Conservation (phyloP, 2,113 vertebrate genomes). For the Ictidomys tridecemlineatus region DNA sequence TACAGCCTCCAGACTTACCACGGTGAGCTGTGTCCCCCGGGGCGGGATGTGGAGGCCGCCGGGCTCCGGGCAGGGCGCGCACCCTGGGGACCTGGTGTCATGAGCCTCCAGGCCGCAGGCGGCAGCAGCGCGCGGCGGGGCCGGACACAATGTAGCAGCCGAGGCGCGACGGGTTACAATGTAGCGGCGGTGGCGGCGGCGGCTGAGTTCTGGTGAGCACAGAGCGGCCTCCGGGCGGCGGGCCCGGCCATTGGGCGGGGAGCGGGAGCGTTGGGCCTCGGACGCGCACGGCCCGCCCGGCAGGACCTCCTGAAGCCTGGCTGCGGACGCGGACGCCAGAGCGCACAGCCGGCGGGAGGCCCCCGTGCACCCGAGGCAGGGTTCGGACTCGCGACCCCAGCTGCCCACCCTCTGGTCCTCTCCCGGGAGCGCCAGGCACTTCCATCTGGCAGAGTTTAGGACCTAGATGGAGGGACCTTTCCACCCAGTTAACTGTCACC, state of each 20-base stretch:
- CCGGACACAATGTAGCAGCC: too few species aligned
- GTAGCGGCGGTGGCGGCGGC: neutral
- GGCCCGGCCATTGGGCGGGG: neutral
- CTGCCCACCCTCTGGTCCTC: neutral
- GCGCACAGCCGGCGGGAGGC: neutral
- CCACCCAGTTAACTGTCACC: neutral
- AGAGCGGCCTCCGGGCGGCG: neutral
- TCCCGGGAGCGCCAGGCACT: too few species aligned
- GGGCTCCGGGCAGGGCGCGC: neutral
- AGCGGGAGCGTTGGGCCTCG: neutral
- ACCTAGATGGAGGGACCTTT: too few species aligned
- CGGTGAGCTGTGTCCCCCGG: neutral
- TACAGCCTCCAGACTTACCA: neutral
- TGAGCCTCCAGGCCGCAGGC: conserved; percentile 76
- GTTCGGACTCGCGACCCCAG: neutral
- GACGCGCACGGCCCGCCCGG: neutral
- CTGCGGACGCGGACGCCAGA: neutral
- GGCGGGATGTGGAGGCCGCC: neutral
- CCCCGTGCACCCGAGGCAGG: neutral
- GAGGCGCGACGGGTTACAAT: neutral
- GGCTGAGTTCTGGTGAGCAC: conserved; percentile 49
- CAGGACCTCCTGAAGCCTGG: neutral
- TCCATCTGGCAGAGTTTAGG: neutral
- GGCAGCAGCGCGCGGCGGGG: conserved; percentile 70
- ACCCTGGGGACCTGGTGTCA: neutral